Percentiles rank a stretch among this genome's conserved stretches.
These are phyloP conservation scores for Caenorhabditis brenneri DNA, from an alignment of 1,140 invertebrate genomes.

Conservation along the genomic window DNA sequence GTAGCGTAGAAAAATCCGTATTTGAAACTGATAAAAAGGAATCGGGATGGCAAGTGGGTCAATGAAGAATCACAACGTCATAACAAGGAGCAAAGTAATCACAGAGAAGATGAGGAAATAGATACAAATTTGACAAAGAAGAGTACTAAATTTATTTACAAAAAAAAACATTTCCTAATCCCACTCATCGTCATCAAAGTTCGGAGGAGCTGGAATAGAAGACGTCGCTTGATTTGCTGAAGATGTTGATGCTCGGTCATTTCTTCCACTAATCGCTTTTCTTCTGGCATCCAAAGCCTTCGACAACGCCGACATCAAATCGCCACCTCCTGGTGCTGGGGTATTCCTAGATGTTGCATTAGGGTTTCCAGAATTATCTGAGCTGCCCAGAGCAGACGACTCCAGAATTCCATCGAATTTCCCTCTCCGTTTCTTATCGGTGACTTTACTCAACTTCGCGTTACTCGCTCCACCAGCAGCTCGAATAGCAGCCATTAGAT, in stretches of 20 bases:
- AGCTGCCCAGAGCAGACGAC: neutral
- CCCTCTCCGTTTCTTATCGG: neutral
- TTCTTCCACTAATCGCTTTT: constrained; percentile 41
- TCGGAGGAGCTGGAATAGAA: constrained; percentile 35
- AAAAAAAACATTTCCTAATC: neutral
- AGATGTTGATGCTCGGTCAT: neutral
- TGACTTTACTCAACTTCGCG: constrained; percentile 7
- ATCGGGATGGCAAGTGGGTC: neutral
- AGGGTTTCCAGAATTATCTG: neutral
- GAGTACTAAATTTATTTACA: neutral
- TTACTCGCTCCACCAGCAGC: constrained; percentile 45
- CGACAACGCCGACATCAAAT: constrained; percentile 44
- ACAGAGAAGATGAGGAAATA: neutral
- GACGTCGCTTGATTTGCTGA: neutral
- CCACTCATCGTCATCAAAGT: constrained; percentile 46
- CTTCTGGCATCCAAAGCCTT: constrained; percentile 51
- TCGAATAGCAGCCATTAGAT: constrained; percentile 48
- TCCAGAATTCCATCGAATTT: constrained; percentile 14
- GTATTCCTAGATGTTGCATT: neutral
- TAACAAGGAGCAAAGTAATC: neutral
- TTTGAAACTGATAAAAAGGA: neutral
- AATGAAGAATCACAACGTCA: neutral
- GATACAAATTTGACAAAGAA: neutral
- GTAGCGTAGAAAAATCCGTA: neutral
- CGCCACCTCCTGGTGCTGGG: constrained; percentile 17